A percentile compares a stretch with the other conserved stretches of the same genome.
Evolutionary conservation across 2,113 vertebrate species (phyloP).

Genomic region (Tyrannus savana): DNA sequence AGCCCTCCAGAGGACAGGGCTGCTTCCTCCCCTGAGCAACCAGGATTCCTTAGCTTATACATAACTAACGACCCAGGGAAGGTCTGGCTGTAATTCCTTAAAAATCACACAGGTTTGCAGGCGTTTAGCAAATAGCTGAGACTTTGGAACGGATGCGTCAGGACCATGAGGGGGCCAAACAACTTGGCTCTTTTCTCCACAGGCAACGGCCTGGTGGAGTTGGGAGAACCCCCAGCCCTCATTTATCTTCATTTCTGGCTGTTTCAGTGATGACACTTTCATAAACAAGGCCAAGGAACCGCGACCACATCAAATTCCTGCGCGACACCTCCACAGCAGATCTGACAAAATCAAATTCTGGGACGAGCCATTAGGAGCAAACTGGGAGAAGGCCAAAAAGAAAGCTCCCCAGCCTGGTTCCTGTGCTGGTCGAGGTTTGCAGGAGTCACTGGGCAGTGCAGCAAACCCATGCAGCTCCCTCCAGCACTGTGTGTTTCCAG

Average conservation of each 20-base stretch:
- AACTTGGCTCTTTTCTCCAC: background rate
- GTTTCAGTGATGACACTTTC: background rate
- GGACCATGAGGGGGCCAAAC: background rate
- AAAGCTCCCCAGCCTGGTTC: background rate
- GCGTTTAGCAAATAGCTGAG: background rate
- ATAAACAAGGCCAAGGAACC: slow-evolving; percentile 22
- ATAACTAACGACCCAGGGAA: background rate
- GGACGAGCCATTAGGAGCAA: background rate
- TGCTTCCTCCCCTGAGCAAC: background rate
- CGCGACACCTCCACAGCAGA: background rate
- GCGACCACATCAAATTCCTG: background rate
- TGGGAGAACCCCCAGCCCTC: background rate
- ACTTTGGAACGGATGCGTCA: fast-evolving
- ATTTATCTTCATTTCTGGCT: background rate
- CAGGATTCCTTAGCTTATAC: slow-evolving; percentile 19
- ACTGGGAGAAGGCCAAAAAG: background rate
- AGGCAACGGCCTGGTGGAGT: background rate
- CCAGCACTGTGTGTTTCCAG: background rate
- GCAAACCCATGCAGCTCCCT: background rate
- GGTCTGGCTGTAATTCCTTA: background rate
- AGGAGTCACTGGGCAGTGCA: background rate
- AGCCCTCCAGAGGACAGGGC: background rate
- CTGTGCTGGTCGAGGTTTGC: background rate
- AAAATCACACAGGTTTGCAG: background rate
- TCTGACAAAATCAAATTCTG: background rate